Conservation (phyloP, 2,888 invertebrate species). For the Dasysyrphus tricinctus region DNA sequence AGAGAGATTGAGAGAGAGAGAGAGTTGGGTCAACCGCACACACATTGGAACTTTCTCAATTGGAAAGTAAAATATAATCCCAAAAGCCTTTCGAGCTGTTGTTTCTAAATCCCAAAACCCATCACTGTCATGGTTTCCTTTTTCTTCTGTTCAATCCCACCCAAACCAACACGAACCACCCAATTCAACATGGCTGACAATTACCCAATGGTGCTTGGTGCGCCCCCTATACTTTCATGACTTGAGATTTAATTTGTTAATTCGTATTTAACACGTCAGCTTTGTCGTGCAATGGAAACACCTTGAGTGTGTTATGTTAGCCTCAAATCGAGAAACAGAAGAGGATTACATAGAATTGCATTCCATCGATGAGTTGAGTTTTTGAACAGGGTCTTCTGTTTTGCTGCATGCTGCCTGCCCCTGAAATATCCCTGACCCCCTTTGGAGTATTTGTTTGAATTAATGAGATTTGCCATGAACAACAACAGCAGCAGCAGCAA, state of each 20-base stretch:
- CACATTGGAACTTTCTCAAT: slow-evolving; percentile 57
- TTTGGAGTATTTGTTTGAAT: slow-evolving; percentile 71
- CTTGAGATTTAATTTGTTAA: slow-evolving; percentile 74
- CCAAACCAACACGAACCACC: not conserved
- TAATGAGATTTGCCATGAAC: slow-evolving; percentile 75
- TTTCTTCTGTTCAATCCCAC: not conserved
- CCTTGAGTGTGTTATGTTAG: slow-evolving; percentile 61
- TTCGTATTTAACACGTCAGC: slow-evolving; percentile 76
- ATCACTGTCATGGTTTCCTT: slow-evolving; percentile 65
- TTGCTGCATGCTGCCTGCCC: slow-evolving; percentile 16
- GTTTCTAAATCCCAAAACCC: slow-evolving; percentile 48
- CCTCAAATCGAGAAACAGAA: slow-evolving; percentile 65
- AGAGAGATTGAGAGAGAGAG: too few species aligned
- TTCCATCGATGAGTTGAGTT: slow-evolving; percentile 67
- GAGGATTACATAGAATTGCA: slow-evolving; percentile 74
- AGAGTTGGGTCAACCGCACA: slow-evolving; percentile 48
- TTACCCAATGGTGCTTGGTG: not conserved
- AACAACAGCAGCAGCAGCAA: slow-evolving; percentile 26
- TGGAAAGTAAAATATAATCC: slow-evolving; percentile 73
- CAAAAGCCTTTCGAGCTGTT: slow-evolving; percentile 51
- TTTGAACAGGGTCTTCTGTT: not conserved
- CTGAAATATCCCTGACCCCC: slow-evolving; percentile 40
- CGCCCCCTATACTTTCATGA: slow-evolving; percentile 2
- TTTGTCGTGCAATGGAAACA: slow-evolving; percentile 74
- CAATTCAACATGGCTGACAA: slow-evolving; percentile 22